Conservation (phyloP, 2,113 vertebrate species). For the Aspiorhynchus laticeps region DNA sequence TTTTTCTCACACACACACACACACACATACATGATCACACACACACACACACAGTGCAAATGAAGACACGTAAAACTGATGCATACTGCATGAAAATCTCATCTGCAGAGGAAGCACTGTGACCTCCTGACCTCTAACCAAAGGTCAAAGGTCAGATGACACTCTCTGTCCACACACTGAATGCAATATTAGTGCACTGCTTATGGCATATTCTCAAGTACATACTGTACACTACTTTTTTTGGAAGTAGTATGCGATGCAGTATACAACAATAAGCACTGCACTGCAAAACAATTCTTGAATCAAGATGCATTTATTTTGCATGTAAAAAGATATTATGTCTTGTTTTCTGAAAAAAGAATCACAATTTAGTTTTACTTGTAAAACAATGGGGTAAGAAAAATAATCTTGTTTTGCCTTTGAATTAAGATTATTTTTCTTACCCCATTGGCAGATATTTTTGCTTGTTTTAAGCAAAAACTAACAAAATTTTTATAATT, state of each 20-base stretch:
- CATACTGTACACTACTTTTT: neutral
- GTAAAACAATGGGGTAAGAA: too few relatives aligned
- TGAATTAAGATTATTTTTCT: too few relatives aligned
- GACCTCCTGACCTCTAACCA: neutral
- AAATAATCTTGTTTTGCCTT: too few relatives aligned
- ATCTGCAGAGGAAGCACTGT: neutral
- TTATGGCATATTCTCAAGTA: neutral
- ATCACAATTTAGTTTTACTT: too few relatives aligned
- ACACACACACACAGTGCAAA: neutral
- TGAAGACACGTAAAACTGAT: neutral
- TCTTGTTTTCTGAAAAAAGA: too few relatives aligned
- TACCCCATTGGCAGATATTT: too few relatives aligned
- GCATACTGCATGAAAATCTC: neutral
- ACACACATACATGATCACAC: neutral
- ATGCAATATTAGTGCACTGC: neutral
- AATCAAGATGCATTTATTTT: too few relatives aligned
- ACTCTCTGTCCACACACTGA: neutral
- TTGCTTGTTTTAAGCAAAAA: too few relatives aligned
- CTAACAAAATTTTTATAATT: too few relatives aligned
- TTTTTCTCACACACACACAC: neutral
- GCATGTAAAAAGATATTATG: too few relatives aligned
- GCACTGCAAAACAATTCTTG: too few relatives aligned
- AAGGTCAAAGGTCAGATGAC: neutral
- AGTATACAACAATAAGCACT: neutral
- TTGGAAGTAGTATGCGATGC: neutral